Evolutionary conservation across 2,113 vertebrate species (phyloP), one percentile per base, ranked within the genome.

Genomic region (Poecile atricapillus): DNA sequence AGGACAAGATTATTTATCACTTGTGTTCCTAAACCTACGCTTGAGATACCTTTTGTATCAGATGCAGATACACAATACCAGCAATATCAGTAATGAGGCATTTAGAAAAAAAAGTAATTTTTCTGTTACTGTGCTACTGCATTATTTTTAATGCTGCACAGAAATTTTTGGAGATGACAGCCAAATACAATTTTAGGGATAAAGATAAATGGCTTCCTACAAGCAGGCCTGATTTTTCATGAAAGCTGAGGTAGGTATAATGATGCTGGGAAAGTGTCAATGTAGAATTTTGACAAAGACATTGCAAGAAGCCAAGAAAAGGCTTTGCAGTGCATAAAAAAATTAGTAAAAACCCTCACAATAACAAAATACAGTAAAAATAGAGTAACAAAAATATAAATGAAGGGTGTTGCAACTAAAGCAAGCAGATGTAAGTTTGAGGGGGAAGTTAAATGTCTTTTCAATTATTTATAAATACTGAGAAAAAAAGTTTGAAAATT

Each of bases 11-110:
- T 83, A 89, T 84, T 90, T 93, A 83, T 92, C 85, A 4, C 43
- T 69, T 77, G 33, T n/a, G 20, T 84, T 90, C n/a, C 47, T 93
- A 44, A 83, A 88, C 55, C 70, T 75, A 69, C 67, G 79, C 79
- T 93, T 79, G 77, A 93, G 70, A 87, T 91, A 75, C n/a, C 23
- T 89, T 95, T 71, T 80, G 28, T 86, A 85, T 84, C 69, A 82
- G 43, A 55, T 68, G 17, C 59, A 85, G 44, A 47, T 75, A 83
- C 1, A 35, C 70, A 88, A 18, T 86, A n/a, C 33, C n/a, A 41
- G 59, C 68, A 89, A 85, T 94, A 87, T 64, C 87, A 83, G 63
- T 94, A 94, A 94, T 94, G 93, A 91, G 69, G 41, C 74, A 68
- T 78, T 92, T 81, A 67, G 39, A 35, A 81, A 85, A 85, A 93